phyloP scores from a whole-genome alignment of 2,113 vertebrate species.

The Raja brachyura region DNA sequence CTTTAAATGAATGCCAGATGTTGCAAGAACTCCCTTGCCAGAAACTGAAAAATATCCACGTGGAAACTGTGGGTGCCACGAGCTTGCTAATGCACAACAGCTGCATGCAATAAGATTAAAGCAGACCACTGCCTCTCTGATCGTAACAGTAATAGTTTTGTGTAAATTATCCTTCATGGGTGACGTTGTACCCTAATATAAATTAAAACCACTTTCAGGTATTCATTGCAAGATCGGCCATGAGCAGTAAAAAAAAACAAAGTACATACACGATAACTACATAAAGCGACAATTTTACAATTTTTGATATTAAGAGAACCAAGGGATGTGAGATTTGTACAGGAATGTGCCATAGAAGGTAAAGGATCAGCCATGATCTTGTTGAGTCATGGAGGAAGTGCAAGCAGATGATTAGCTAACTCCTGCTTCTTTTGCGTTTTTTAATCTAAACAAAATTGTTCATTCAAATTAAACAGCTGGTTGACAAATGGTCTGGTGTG shows the following conservation, averaged over 20 bases:
- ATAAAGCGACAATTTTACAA: background rate
- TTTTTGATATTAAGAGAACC: too few species aligned
- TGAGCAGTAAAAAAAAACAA: background rate
- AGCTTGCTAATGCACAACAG: constrained; percentile 12
- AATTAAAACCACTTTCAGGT: background rate
- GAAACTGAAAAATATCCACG: background rate
- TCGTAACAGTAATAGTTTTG: background rate
- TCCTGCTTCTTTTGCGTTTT: too few species aligned
- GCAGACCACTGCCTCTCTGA: background rate
- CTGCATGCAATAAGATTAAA: background rate
- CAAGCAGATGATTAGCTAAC: too few species aligned
- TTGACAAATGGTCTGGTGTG: background rate
- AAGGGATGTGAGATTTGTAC: too few species aligned
- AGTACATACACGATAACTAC: background rate
- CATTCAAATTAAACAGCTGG: background rate
- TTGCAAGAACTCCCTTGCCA: background rate
- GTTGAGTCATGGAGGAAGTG: too few species aligned
- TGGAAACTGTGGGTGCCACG: background rate
- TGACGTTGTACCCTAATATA: background rate
- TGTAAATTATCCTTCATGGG: background rate
- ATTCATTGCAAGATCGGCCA: background rate
- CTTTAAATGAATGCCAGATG: background rate
- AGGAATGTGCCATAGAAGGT: too few species aligned
- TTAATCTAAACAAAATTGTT: background rate
- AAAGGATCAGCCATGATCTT: too few species aligned